Evolutionary conservation across 1,140 invertebrate species (phyloP).

Genomic region (Hyles vespertilio): DNA sequence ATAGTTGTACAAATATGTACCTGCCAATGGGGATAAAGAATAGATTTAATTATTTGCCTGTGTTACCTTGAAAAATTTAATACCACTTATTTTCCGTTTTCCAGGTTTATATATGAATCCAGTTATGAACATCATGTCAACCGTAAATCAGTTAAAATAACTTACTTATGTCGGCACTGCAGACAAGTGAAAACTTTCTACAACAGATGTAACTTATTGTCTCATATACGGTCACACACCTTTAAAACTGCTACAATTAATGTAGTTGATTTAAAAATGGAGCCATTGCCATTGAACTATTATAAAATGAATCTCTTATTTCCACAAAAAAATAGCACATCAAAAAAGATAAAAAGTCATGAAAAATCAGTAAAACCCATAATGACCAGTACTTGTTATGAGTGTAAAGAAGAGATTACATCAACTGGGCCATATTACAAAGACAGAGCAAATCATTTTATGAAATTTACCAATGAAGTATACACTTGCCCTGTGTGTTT

Average conservation of each 20-base stretch:
- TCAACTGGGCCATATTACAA: constrained; percentile 28
- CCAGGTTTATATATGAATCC: constrained; percentile 62
- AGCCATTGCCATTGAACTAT: constrained; percentile 45
- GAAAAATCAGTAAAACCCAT: not conserved
- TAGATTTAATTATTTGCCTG: constrained; percentile 1
- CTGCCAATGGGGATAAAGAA: too few species aligned
- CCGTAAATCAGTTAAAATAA: constrained; percentile 60
- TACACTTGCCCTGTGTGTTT: constrained; percentile 63
- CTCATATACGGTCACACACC: constrained; percentile 63
- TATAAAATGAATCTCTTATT: constrained; percentile 16
- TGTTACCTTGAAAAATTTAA: constrained; percentile 2
- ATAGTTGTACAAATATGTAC: too few species aligned
- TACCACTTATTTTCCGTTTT: constrained; percentile 28
- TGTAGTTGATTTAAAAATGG: constrained; percentile 55
- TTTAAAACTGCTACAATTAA: constrained; percentile 66
- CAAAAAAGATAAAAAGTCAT: not conserved
- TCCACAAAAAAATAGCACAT: not conserved
- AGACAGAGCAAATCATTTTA: constrained; percentile 54
- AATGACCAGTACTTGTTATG: constrained; percentile 23
- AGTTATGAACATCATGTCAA: constrained; percentile 62
- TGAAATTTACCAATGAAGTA: constrained; percentile 38
- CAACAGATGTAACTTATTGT: constrained; percentile 64
- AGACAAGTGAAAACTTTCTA: constrained; percentile 40
- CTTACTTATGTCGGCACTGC: constrained; percentile 57
- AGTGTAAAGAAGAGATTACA: constrained; percentile 46